A percentile compares a stretch with the other conserved stretches of the same genome.
These are phyloP conservation scores for Watsonalla binaria DNA, from an alignment of 2,888 invertebrate species.

Conservation along the genomic window DNA sequence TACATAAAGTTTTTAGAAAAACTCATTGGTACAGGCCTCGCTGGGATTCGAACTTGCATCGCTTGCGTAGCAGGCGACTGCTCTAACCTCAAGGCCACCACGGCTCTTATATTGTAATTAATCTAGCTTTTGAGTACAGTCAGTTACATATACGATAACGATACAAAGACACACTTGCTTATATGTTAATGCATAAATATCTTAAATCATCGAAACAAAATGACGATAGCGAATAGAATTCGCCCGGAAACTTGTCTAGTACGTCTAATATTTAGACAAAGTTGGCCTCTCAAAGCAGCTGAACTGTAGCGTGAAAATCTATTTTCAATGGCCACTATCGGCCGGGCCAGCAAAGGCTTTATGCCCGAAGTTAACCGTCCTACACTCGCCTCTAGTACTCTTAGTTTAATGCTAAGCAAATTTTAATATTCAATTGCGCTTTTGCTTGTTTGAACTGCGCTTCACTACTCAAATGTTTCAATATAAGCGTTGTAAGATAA, in stretches of 20 bases:
- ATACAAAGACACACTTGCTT: too few species aligned
- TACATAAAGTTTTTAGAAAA: too few species aligned
- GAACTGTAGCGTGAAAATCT: constrained; percentile 74
- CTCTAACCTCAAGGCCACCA: too few species aligned
- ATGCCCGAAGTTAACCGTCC: constrained; percentile 63
- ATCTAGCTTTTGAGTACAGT: too few species aligned
- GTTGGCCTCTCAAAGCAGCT: constrained; percentile 56
- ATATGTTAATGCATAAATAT: neutral
- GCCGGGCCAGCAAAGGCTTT: constrained; percentile 68
- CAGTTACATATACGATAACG: too few species aligned
- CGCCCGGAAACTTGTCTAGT: constrained; percentile 23
- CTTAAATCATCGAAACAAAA: constrained; percentile 2
- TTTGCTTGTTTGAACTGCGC: constrained; percentile 31
- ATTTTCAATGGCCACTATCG: constrained; percentile 77
- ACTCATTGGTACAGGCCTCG: too few species aligned
- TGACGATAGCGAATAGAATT: constrained; percentile 23
- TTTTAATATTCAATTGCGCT: constrained; percentile 76
- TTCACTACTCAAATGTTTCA: neutral
- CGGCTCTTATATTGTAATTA: too few species aligned
- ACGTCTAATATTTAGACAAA: constrained; percentile 61
- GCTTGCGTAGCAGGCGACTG: too few species aligned
- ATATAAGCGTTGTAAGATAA: too few species aligned
- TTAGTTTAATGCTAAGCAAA: constrained; percentile 69
- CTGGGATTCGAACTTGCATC: too few species aligned
- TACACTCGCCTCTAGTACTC: constrained; percentile 58